phyloP scores from a whole-genome alignment of 2,888 invertebrate genomes.

The Diadromus collaris region DNA sequence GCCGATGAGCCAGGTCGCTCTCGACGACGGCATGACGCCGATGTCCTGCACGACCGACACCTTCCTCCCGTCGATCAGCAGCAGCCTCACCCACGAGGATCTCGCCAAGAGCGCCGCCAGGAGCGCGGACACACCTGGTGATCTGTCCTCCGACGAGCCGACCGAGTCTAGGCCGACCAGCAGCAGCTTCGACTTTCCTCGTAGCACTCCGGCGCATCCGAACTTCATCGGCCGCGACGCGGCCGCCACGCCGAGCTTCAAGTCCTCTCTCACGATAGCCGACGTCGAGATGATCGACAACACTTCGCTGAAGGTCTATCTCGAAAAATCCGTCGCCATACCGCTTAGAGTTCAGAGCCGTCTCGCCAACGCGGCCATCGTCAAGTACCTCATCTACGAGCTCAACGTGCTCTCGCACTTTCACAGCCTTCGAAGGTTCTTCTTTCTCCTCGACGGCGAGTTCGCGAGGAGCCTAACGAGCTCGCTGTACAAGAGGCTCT shows the following conservation, averaged over 20 bases:
- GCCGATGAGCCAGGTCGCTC: constrained; percentile 9
- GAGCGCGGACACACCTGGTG: constrained; percentile 53
- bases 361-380: constrained; percentile 87
- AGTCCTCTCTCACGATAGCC: constrained; percentile 69
- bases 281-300: constrained; percentile 78
- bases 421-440: constrained; percentile 88
- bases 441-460: constrained; percentile 90
- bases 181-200: constrained; percentile 50
- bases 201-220: constrained; percentile 55
- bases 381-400: constrained; percentile 86
- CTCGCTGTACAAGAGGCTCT: constrained; percentile 86
- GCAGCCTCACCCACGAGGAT: constrained; percentile 65
- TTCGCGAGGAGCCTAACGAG: constrained; percentile 88
- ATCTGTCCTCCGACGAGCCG: constrained; percentile 31
- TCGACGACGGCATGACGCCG: constrained; percentile 68
- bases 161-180: constrained; percentile 35
- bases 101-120: constrained; percentile 65
- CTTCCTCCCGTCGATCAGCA: constrained; percentile 72
- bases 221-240: constrained; percentile 65
- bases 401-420: constrained; percentile 87
- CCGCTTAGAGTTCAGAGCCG: constrained; percentile 86
- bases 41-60: constrained; percentile 79
- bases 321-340: constrained; percentile 86
- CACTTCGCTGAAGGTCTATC: constrained; percentile 81
- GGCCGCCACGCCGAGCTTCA: constrained; percentile 60